These are phyloP conservation scores for Lasioglossum calceatum DNA, from an alignment of 2,888 invertebrate genomes.

Conservation along the genomic window DNA sequence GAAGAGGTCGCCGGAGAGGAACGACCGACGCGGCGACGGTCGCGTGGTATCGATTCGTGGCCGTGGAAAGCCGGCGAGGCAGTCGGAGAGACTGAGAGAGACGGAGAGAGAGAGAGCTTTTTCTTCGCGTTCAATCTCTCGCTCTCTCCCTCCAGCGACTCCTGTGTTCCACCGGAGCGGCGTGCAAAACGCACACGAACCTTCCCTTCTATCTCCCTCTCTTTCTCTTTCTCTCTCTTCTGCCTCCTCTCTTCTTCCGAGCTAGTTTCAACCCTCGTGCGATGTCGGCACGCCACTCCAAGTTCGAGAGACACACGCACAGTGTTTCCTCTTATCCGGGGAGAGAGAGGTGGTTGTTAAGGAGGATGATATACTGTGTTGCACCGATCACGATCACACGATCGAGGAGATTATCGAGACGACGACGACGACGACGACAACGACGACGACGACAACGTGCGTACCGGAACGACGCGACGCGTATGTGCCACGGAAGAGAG, in stretches of 20 bases:
- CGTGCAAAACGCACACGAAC: background rate
- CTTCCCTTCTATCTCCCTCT: background rate
- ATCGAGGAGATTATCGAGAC: slow-evolving; percentile 19
- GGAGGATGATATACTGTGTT: slow-evolving; percentile 1
- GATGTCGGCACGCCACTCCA: slow-evolving; percentile 35
- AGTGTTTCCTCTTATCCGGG: background rate
- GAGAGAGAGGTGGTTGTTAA: background rate
- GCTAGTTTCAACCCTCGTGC: slow-evolving; percentile 42
- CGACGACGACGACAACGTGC: slow-evolving; percentile 61
- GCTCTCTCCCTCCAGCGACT: background rate
- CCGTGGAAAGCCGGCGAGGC: slow-evolving; percentile 77
- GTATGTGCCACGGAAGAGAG: slow-evolving; percentile 67
- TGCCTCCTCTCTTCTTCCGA: background rate
- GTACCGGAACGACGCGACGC: slow-evolving; percentile 50
- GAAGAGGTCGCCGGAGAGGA: slow-evolving; percentile 66
- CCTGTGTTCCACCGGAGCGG: background rate
- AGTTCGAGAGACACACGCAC: slow-evolving; percentile 16
- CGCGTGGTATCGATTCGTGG: slow-evolving; percentile 81
- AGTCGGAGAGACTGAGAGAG: slow-evolving; percentile 65
- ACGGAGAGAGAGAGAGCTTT: slow-evolving; percentile 59
- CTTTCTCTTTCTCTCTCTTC: slow-evolving; percentile 18
- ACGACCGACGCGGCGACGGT: slow-evolving; percentile 72
- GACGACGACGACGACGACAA: slow-evolving; percentile 32
- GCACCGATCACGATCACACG: slow-evolving; percentile 4
- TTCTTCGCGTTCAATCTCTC: slow-evolving; percentile 70